A percentile compares a stretch with the other conserved stretches of the same genome.
Evolutionary conservation across 2,113 vertebrate species (phyloP).

Genomic region (Ondatra zibethicus): DNA sequence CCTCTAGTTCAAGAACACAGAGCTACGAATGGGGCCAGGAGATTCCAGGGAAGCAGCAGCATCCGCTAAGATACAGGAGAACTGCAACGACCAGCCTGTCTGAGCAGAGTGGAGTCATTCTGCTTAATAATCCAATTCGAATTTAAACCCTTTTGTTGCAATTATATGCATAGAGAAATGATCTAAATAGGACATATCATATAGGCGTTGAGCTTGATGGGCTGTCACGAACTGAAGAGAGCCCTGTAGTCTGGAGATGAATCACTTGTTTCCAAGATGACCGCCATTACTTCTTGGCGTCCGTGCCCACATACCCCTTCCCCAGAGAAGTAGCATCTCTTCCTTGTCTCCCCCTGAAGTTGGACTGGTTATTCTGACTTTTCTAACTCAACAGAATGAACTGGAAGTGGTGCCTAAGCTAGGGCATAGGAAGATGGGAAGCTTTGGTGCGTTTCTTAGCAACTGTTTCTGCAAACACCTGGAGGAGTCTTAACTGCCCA

Average conservation of each 20-base stretch:
- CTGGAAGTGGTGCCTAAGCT: not conserved
- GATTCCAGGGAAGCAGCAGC: not conserved
- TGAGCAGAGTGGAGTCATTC: not conserved
- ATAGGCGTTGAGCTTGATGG: not conserved
- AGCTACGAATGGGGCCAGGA: too few relatives aligned
- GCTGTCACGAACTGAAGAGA: not conserved
- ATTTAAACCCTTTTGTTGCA: not conserved
- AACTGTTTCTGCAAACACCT: not conserved
- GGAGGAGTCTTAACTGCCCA: not conserved
- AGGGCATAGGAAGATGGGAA: not conserved
- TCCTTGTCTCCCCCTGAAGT: not conserved
- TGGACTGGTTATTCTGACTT: not conserved
- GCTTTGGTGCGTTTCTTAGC: not conserved
- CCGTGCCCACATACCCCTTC: not conserved
- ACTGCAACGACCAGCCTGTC: not conserved
- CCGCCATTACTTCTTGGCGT: not conserved
- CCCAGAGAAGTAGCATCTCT: not conserved
- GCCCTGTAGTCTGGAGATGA: not conserved
- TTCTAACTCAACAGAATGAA: not conserved
- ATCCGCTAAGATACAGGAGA: rapidly evolving
- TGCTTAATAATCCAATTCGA: not conserved
- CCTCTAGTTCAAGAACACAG: not conserved
- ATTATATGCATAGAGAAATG: not conserved
- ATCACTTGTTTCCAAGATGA: not conserved
- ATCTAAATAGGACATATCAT: not conserved